These are phyloP conservation scores for Eucera pruinosa DNA, from an alignment of 2,888 invertebrate genomes.

Conservation along the genomic window DNA sequence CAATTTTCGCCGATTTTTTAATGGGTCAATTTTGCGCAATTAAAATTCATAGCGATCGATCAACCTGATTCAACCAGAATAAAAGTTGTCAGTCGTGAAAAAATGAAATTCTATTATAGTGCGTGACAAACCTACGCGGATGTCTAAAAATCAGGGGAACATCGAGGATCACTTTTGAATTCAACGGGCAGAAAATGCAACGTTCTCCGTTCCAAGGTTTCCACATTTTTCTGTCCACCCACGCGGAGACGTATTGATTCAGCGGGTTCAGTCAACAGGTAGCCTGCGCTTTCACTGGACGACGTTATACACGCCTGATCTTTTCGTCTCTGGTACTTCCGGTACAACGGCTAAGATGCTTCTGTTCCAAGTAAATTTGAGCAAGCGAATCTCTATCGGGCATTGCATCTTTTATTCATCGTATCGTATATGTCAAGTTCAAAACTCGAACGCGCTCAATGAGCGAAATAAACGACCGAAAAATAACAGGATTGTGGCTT, in stretches of 20 bases:
- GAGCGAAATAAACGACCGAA: too few relatives aligned
- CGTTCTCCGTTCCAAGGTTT: conserved; percentile 24
- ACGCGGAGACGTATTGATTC: conserved; percentile 51
- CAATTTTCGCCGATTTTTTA: too few relatives aligned
- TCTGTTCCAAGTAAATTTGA: neutral
- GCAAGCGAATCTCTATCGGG: neutral
- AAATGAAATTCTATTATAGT: neutral
- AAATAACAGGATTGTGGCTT: too few relatives aligned
- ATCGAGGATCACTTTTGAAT: neutral
- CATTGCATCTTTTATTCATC: neutral
- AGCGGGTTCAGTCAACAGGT: conserved; percentile 54
- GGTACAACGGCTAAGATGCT: neutral
- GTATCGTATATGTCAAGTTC: too few relatives aligned
- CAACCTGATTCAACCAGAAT: too few relatives aligned
- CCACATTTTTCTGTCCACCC: conserved; percentile 37
- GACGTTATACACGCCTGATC: neutral
- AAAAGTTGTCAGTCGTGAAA: neutral
- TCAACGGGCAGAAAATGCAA: neutral
- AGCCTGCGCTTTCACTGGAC: conserved; percentile 23
- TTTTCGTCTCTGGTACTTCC: neutral
- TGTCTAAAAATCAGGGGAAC: neutral
- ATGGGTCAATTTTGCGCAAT: too few relatives aligned
- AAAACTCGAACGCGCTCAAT: too few relatives aligned
- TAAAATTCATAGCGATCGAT: too few relatives aligned
- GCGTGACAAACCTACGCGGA: neutral